Evolutionary conservation across 2,797 vertebrate species (phyloP).

Genomic region (Delichon dasypus): DNA sequence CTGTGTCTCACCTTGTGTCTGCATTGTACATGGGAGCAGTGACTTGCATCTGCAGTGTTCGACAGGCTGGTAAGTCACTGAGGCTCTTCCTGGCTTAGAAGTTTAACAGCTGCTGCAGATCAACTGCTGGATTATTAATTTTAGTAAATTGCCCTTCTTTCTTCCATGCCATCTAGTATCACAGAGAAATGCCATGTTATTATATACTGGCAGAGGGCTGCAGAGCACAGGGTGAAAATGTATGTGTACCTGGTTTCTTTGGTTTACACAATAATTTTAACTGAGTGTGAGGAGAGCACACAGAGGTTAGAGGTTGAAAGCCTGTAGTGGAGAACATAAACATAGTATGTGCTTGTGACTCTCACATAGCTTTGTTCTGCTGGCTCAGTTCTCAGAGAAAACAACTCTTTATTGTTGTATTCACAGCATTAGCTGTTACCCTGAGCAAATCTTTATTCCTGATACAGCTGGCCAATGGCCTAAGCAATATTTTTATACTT

Average conservation of each 20-base stretch:
- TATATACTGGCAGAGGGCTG: neutral
- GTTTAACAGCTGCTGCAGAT: slow-evolving; percentile 16
- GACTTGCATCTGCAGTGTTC: neutral
- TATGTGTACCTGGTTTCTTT: neutral
- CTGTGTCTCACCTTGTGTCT: neutral
- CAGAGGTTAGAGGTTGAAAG: neutral
- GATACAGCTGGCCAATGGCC: neutral
- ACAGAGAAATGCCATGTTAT: neutral
- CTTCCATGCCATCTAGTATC: neutral
- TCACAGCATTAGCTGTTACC: neutral
- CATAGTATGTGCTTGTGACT: neutral
- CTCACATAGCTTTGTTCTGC: neutral
- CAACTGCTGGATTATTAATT: slow-evolving; percentile 17
- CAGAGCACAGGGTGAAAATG: neutral
- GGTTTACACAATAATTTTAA: neutral
- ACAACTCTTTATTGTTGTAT: neutral
- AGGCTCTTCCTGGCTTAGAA: neutral
- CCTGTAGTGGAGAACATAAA: neutral
- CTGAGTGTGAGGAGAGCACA: neutral
- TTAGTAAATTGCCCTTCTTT: slow-evolving; percentile 17
- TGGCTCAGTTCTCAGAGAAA: neutral
- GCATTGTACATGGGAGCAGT: neutral
- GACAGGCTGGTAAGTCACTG: neutral
- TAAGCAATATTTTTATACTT: neutral
- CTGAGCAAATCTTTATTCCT: neutral